Evolutionary conservation across 2,888 invertebrate genomes (phyloP), one percentile per base, ranked within the genome.

Genomic region (Hybos culiciformis): DNA sequence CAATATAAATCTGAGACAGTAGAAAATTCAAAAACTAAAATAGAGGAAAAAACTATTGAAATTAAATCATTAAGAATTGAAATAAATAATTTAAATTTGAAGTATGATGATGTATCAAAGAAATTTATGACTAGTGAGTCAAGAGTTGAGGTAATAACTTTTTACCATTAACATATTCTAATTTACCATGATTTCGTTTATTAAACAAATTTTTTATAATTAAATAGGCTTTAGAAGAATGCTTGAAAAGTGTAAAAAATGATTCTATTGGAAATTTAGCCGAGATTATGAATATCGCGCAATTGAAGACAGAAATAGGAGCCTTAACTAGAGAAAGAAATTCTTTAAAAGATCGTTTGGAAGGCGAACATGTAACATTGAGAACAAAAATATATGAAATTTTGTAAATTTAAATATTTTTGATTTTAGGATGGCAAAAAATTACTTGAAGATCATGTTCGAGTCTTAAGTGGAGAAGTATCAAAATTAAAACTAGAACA

Each of bases 261-360:
- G 62, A 66, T 26, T 54, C 63, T 5, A 68, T 61, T 36, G 56
- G 65, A 32, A 59, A 63, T 46, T 63, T 67, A 5, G 66, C 70
- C 29, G 70, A 71, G 45, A 56, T 76, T 19, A 68, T 78, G 37
- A 71, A 77, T 51, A 68, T 71, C 31, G 73, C 71, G 31, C 69
- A 70, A 36, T 62, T 72, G 12, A 74, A 74, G 51, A 77, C 77
- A 1, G 76, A 80, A 55, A 61, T 76, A 2, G 61, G 70, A 23
- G 70, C 73, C 46, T 56, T 73, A 17, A 66, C 69, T 45, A 68
- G 69, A 44, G 78, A 78, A 53, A 72, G 72, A 50, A 62, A 69
- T 21, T 53, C 56, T 2, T 56, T 71, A 40, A 60, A 62, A 37
- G 67, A 70, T 34, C 61, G 67, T 43, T 57, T 73, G 39, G 65